A percentile compares a stretch with the other conserved stretches of the same genome.
These are phyloP conservation scores for Holothuria glaberrima DNA, from an alignment of 35 echinoderm and acorn worm genomes.

Conservation along the genomic window DNA sequence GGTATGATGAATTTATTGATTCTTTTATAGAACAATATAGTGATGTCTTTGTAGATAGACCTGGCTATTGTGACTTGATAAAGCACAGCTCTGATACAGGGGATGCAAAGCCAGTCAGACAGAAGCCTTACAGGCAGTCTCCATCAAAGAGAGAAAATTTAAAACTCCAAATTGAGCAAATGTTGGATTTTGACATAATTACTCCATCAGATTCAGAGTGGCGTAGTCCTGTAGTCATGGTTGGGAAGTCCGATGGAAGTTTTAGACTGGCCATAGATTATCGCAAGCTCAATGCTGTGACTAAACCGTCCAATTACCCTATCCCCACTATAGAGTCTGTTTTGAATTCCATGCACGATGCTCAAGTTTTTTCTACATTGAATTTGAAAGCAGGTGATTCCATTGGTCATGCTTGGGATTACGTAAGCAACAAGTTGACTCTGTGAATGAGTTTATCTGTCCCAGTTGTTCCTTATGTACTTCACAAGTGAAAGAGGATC, in stretches of 20 bases:
- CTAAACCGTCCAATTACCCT: too few species aligned
- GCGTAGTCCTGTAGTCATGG: slow-evolving; percentile 41
- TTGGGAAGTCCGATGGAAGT: slow-evolving; percentile 38
- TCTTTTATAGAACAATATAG: not conserved
- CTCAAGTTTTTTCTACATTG: too few species aligned
- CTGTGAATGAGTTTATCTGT: too few species aligned
- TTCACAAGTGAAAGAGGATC: too few species aligned
- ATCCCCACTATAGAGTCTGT: too few species aligned
- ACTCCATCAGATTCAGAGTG: too few species aligned
- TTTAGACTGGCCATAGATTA: slow-evolving; percentile 30
- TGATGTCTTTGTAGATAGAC: not conserved
- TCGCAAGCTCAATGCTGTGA: too few species aligned
- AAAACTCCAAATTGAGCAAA: slow-evolving; percentile 30
- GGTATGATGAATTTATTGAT: not conserved
- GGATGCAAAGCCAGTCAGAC: slow-evolving; percentile 31
- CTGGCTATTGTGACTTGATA: slow-evolving; percentile 32
- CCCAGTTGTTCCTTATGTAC: too few species aligned
- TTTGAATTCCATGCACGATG: too few species aligned
- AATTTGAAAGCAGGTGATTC: not conserved
- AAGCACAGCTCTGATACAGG: too few species aligned
- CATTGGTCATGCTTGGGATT: not conserved
- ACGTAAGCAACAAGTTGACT: not conserved
- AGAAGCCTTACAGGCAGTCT: too few species aligned
- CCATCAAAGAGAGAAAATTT: too few species aligned
- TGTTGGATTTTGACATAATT: slow-evolving; percentile 12